A percentile compares a stretch with the other conserved stretches of the same genome.
These are phyloP conservation scores for Emys orbicularis DNA, from an alignment of 2,797 vertebrate genomes.

Conservation along the genomic window DNA sequence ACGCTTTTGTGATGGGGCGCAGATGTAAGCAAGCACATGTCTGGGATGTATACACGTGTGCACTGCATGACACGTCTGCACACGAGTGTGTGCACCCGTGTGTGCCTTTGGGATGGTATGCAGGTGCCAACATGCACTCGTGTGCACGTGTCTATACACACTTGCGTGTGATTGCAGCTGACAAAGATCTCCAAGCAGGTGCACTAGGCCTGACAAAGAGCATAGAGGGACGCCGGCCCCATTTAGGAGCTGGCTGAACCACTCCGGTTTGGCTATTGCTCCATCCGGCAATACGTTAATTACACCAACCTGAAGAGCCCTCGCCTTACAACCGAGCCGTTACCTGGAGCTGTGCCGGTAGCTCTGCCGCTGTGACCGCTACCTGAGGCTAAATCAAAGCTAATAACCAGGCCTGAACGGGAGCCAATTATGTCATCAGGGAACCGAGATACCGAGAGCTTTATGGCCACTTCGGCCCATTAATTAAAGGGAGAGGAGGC, in stretches of 20 bases:
- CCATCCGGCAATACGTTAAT: background rate
- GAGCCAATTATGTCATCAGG: background rate
- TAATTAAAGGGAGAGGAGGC: background rate
- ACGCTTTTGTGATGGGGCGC: background rate
- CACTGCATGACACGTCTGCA: background rate
- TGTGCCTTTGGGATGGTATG: background rate
- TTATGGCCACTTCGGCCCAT: background rate
- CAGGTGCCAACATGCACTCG: background rate
- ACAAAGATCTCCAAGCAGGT: background rate
- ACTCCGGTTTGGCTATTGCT: background rate
- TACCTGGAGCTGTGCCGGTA: background rate
- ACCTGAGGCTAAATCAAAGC: no score
- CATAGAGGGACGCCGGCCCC: background rate
- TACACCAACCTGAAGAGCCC: background rate
- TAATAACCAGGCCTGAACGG: background rate
- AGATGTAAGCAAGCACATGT: background rate
- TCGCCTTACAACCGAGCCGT: background rate
- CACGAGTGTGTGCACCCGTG: background rate
- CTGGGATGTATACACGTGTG: no score
- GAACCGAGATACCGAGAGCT: background rate
- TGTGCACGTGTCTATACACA: background rate
- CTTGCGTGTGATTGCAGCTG: background rate
- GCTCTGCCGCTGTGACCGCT: accelerated
- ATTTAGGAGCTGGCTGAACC: background rate
- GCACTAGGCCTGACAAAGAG: background rate